Percentiles rank a stretch among this genome's conserved stretches.
Evolutionary conservation across 92 coral and sea anemone species (phyloP).

Genomic region (Actinostola sp.): DNA sequence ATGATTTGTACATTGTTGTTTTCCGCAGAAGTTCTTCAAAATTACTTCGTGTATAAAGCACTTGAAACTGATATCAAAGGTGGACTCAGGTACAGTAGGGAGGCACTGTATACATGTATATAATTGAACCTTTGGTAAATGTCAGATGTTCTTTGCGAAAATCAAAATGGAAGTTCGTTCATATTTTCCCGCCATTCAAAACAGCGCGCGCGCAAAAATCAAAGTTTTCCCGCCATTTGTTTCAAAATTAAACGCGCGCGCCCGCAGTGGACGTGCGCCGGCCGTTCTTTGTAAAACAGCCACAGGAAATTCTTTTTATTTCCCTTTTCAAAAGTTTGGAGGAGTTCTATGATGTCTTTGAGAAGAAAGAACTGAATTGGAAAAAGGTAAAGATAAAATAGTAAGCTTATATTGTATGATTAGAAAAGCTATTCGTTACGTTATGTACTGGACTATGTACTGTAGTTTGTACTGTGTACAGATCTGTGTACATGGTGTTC

Average conservation of each 20-base stretch:
- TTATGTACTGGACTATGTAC: too few relatives aligned
- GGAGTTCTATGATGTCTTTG: conserved; percentile 79
- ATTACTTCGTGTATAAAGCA: conserved; percentile 76
- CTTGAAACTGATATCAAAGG: conserved; percentile 61
- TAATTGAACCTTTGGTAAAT: too few relatives aligned
- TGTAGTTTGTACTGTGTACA: too few relatives aligned
- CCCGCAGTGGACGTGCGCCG: not conserved
- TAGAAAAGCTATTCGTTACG: too few relatives aligned
- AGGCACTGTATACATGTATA: too few relatives aligned
- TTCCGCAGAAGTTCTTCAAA: conserved; percentile 66
- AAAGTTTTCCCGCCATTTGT: conserved; percentile 12
- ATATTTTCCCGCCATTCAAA: not conserved
- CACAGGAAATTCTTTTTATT: not conserved
- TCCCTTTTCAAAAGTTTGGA: conserved; percentile 62
- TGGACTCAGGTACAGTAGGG: conserved; percentile 58
- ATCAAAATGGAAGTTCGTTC: too few relatives aligned
- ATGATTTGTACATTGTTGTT: not conserved
- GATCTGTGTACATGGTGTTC: not conserved
- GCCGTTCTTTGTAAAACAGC: not conserved
- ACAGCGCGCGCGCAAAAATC: not conserved
- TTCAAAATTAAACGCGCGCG: not conserved
- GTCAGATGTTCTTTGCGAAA: not conserved
- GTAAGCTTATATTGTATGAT: too few relatives aligned
- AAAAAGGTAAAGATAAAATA: conserved; percentile 56
- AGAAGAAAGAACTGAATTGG: conserved; percentile 82